Percentiles rank a stretch among this genome's conserved stretches.
Conservation (phyloP, 2,888 invertebrate genomes). For the Pheosia gnoma region DNA sequence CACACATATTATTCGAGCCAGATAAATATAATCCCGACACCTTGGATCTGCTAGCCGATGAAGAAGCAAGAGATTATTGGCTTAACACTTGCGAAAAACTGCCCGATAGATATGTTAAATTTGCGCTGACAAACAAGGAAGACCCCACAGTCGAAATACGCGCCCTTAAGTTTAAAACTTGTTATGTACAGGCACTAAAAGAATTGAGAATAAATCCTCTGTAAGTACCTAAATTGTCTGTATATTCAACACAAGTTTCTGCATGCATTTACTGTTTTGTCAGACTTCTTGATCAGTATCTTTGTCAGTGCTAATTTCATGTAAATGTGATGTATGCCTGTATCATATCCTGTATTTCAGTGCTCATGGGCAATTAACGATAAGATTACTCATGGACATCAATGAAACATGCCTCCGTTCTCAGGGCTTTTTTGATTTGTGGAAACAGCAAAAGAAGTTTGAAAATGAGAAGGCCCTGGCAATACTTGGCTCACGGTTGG, state of each 20-base stretch:
- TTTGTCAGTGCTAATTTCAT: too few relatives aligned
- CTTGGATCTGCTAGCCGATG: conserved; percentile 93
- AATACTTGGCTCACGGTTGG: conserved; percentile 87
- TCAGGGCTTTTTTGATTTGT: conserved; percentile 96
- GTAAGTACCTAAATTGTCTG: conserved; percentile 80
- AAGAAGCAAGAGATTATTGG: conserved; percentile 96
- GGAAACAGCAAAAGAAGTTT: conserved; percentile 91
- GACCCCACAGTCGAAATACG: conserved; percentile 90
- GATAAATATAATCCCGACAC: conserved; percentile 95
- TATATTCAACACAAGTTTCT: too few relatives aligned
- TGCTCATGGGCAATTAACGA: conserved; percentile 92
- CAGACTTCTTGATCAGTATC: too few relatives aligned
- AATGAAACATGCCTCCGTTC: conserved; percentile 96
- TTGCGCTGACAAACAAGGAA: conserved; percentile 91
- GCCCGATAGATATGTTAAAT: conserved; percentile 92
- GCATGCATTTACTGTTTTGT: too few relatives aligned
- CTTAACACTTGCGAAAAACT: conserved; percentile 94
- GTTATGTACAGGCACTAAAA: conserved; percentile 91
- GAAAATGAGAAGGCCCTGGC: conserved; percentile 93
- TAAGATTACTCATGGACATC: conserved; percentile 94
- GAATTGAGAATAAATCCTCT: conserved; percentile 90
- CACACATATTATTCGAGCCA: conserved; percentile 88
- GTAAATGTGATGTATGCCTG: not conserved
- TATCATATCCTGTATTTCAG: conserved; percentile 56
- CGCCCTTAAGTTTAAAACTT: conserved; percentile 92